Conservation (phyloP, 92 coral and sea anemone genomes). For the Epizoanthus stellaris region DNA sequence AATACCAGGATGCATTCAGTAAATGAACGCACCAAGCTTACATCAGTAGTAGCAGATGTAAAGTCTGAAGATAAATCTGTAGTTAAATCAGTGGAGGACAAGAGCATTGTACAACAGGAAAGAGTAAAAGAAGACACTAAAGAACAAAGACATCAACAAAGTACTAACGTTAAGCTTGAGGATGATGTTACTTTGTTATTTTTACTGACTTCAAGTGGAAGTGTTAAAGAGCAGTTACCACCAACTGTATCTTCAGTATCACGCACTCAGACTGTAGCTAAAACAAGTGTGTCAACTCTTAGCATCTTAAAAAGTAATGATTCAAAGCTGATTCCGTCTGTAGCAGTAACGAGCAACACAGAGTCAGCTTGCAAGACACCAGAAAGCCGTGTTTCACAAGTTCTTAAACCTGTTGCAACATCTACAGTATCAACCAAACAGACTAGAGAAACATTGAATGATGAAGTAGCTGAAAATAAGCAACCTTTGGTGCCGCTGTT, state of each 20-base stretch:
- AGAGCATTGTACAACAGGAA: background rate
- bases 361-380: background rate
- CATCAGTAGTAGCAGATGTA: background rate
- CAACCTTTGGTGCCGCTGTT: conserved; percentile 63
- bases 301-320: background rate
- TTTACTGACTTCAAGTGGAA: conserved; percentile 5
- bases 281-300: background rate
- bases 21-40: background rate
- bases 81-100: conserved; percentile 15
- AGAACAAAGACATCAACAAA: conserved; percentile 5
- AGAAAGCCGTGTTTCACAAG: background rate
- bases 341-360: background rate
- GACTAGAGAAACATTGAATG: conserved; percentile 3
- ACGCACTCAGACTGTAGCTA: background rate
- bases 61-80: conserved; percentile 13
- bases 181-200: conserved; percentile 1
- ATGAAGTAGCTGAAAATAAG: conserved; percentile 1
- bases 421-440: background rate
- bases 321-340: conserved; percentile 22
- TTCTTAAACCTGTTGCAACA: conserved; percentile 12
- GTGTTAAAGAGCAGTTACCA: background rate
- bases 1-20: background rate
- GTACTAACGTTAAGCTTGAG: background rate
- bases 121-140: background rate
- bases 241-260: background rate